Evolutionary conservation across 1,140 invertebrate genomes (phyloP).

Genomic region (Zaprionus africanus): DNA sequence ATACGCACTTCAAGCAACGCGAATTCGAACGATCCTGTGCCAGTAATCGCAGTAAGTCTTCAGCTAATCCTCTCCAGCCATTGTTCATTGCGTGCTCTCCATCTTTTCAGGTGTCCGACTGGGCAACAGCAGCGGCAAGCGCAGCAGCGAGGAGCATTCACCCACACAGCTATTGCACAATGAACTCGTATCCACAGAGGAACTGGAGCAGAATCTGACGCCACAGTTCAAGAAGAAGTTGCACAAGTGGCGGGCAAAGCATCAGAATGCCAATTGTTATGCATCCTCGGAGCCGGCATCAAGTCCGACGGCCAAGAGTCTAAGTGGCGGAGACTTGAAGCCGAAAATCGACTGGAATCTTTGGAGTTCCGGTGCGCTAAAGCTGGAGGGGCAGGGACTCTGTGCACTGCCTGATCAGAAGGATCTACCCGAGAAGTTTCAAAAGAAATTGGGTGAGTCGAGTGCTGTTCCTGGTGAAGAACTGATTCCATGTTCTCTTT

Average conservation of each 20-base stretch:
- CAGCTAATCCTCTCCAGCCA: not conserved
- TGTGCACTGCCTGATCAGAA: conserved; percentile 86
- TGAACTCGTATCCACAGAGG: conserved; percentile 69
- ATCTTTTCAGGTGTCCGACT: conserved; percentile 49
- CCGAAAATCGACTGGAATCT: conserved; percentile 90
- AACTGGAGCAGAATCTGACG: conserved; percentile 88
- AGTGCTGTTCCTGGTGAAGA: not conserved
- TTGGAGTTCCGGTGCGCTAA: conserved; percentile 86
- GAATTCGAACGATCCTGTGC: conserved; percentile 87
- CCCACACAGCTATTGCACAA: conserved; percentile 62
- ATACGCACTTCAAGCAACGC: conserved; percentile 89
- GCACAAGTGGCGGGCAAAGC: conserved; percentile 93
- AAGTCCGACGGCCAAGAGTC: conserved; percentile 84
- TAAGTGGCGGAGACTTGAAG: conserved; percentile 63
- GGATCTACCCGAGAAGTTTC: conserved; percentile 88
- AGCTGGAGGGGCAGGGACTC: conserved; percentile 82
- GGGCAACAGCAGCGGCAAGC: conserved; percentile 59
- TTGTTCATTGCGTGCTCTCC: not conserved
- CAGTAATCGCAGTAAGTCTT: conserved; percentile 63
- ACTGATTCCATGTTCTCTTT: not conserved
- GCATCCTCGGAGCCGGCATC: conserved; percentile 65
- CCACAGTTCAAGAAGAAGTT: conserved; percentile 92
- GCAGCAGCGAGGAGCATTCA: conserved; percentile 73
- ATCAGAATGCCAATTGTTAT: conserved; percentile 73
- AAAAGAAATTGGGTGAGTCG: conserved; percentile 87